Base-by-base conservation (phyloP, 2,797 vertebrate species). In the Acomys russatus region DNA sequence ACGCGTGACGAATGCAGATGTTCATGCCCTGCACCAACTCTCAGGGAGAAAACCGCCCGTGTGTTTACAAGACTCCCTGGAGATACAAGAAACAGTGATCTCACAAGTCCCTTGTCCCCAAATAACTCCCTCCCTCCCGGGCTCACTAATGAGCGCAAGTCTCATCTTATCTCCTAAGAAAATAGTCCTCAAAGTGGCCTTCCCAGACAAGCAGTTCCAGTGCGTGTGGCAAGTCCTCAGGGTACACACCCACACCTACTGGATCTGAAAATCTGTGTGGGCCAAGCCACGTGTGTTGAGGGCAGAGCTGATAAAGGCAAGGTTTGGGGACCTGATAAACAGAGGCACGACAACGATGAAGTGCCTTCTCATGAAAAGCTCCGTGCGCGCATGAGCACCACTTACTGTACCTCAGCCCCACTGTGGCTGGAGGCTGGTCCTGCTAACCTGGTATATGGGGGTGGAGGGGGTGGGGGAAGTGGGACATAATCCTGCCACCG, bases 381-480 rank as follows among this genome's bases (percentile, higher is more conserved):
- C 35, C 56, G 28, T 9, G 56, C 33, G 35, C 0, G 1, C 30
- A 7, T 30, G 18, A 15, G 11, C 1, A 17, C n/a, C 3, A 3
- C 44, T 54, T 20, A 3, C 2, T 0, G 7, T 5, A 2, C 35
- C 28, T 51, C 28, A 2, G 1, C 22, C 11, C 4, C 14, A 1
- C 0, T 5, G 7, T 56, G 8, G 0, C 49, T 3, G 23, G 33
- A 73, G 17, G 18, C 78, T 5, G 4, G 35, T 3, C 28, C 66
- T 84, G 51, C n/a, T 17, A 0, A 74, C 25, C 74, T 5, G 51
- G n/a, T n/a, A n/a, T n/a, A n/a, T n/a, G n/a, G n/a, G n/a, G 44
- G 44, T 3, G 44, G 44, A n/a, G n/a, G n/a, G 0, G 23, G 23
- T 30, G 1, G 8, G 18, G 71, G 59, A 76, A 38, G 7, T 2